phyloP scores from a whole-genome alignment of 2,113 vertebrate genomes.

The Ophiodon elongatus region DNA sequence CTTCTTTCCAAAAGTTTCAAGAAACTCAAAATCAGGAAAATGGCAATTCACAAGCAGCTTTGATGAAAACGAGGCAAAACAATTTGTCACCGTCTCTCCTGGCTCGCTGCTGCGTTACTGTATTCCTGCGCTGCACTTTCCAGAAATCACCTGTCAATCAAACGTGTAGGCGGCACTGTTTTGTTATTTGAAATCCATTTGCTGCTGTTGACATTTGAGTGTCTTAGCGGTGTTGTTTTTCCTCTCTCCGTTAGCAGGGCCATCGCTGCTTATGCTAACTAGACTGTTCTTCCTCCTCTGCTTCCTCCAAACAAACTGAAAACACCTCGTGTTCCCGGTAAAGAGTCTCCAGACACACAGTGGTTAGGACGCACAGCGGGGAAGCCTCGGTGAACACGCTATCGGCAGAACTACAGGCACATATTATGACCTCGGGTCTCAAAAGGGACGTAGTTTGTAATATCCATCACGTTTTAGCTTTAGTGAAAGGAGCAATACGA shows the following conservation, averaged over 20 bases:
- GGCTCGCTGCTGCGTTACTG: constrained; percentile 20
- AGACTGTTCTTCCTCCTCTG: constrained; percentile 21
- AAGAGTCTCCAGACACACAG: constrained; percentile 10
- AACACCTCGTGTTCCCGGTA: constrained; percentile 21
- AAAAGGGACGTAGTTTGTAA: not conserved
- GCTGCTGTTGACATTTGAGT: constrained; percentile 24
- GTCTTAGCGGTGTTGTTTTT: constrained; percentile 10
- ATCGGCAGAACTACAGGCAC: not conserved
- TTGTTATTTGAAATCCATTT: constrained; percentile 40
- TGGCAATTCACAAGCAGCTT: not conserved
- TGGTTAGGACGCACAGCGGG: not conserved
- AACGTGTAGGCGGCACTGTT: constrained; percentile 43
- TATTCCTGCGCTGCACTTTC: constrained; percentile 25
- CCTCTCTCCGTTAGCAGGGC: not conserved
- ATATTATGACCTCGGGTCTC: not conserved
- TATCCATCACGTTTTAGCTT: not conserved
- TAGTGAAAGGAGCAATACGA: not conserved
- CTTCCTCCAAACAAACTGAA: constrained; percentile 39
- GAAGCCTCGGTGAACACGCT: constrained; percentile 13
- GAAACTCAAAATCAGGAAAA: constrained; percentile 1
- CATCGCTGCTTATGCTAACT: not conserved
- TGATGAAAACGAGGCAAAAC: not conserved
- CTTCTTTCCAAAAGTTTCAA: not conserved
- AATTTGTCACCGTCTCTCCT: constrained; percentile 14
- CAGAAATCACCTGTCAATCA: constrained; percentile 54